Conservation (phyloP, 2,113 vertebrate genomes). For the Philantomba maxwellii region DNA sequence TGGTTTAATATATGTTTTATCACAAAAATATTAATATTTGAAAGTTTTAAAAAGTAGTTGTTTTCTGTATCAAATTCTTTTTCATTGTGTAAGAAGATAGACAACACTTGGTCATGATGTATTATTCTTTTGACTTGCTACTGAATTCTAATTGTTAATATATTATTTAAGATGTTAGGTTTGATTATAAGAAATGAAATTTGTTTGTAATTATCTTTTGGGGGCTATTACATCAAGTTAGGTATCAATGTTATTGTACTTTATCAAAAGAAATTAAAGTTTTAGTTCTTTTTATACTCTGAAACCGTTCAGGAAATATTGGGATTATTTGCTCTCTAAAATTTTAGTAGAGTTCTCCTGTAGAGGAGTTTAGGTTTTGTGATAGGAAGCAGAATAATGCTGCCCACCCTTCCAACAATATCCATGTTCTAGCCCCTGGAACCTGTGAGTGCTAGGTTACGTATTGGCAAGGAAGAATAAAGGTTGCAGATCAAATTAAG, state of each 20-base stretch:
- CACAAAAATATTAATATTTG: not conserved
- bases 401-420: not conserved
- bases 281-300: conserved; percentile 8
- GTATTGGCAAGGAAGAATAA: not conserved
- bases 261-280: conserved; percentile 52
- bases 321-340: conserved; percentile 6
- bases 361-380: not conserved
- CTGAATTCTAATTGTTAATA: conserved; percentile 24
- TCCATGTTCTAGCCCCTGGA: not conserved
- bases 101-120: not conserved
- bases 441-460: not conserved
- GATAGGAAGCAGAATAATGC: not conserved
- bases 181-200: conserved; percentile 37
- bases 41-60: not conserved
- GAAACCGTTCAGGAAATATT: conserved; percentile 8
- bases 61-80: not conserved
- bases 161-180: conserved; percentile 40
- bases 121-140: conserved; percentile 27
- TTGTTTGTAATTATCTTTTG: conserved; percentile 38
- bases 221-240: not conserved
- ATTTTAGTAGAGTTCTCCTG: not conserved
- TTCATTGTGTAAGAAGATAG: conserved; percentile 3
- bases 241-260: not conserved
- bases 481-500: not conserved
- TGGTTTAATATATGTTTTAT: not conserved